These are phyloP conservation scores for Onychorhynchus coronatus DNA, from an alignment of 2,113 vertebrate species.

Conservation along the genomic window DNA sequence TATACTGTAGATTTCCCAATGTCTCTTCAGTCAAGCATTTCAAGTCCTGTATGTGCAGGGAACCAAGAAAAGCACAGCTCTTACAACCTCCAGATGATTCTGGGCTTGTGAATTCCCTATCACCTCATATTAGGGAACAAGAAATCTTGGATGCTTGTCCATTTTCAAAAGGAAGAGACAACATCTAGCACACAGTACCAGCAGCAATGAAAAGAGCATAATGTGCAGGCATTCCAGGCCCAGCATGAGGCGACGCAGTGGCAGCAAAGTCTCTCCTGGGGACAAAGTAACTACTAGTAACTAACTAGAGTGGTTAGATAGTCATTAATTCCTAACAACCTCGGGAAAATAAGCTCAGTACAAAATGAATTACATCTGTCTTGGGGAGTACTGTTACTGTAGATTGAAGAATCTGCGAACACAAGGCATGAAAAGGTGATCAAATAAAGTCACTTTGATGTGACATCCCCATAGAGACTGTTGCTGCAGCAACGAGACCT, in stretches of 20 bases:
- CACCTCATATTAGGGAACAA: fast-evolving
- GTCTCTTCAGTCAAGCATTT: neutral
- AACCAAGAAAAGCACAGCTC: neutral
- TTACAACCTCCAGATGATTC: neutral
- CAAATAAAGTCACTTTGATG: neutral
- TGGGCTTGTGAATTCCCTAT: neutral
- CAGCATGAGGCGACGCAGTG: neutral
- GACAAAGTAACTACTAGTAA: neutral
- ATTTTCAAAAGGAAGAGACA: neutral
- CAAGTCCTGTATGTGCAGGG: neutral
- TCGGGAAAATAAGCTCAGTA: neutral
- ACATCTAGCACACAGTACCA: neutral
- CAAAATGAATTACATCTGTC: neutral
- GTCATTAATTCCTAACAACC: neutral
- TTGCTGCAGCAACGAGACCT: constrained; percentile 29
- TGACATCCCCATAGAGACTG: constrained; percentile 26
- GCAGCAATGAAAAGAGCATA: neutral
- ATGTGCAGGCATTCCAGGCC: neutral
- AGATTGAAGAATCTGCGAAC: neutral
- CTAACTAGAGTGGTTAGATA: neutral
- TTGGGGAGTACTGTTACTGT: neutral
- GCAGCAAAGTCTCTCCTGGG: neutral
- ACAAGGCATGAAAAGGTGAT: neutral
- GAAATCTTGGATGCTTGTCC: neutral
- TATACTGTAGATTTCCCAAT: neutral